Base-by-base conservation (phyloP, 1,140 invertebrate species). In the Coelopa frigida region DNA sequence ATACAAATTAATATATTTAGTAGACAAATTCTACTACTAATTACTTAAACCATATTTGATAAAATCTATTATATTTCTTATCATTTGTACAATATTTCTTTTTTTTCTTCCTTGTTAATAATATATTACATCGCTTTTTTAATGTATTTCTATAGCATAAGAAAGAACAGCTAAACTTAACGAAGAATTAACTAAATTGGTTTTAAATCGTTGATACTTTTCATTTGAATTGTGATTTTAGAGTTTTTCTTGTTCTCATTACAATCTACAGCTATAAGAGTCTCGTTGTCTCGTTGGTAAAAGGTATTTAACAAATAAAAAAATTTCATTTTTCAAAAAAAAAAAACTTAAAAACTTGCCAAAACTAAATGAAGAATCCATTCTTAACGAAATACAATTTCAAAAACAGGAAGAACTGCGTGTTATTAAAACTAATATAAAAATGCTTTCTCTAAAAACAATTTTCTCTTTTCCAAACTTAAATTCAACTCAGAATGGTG, bases 201-300 rank as follows among this genome's bases (percentile, higher is more conserved):
- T 15, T 15, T 38, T 12, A 15, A 18, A 18, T 15, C 12, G 36
- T 38, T 5, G 8, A 10, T 29, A 14, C 22, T 38, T 38, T 38
- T 15, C 18, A 18, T 38, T 15, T 38, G 17, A 21, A 36, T 10
- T 10, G 17, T 38, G 18, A 18, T 38, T 17, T 36, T 36, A 3
- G 22, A 38, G 22, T 12, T 15, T 18, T 10, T 12, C 17, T 18
- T 5, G n/a, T 15, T 18, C 36, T 18, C 18, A 5, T 15, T 18
- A 21, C 17, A 3, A 15, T 5, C 22, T 21, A 5, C 22, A 5
- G 17, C 32, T 40, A 21, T 43, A 48, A 31, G 61, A 65, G 61
- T 65, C 61, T 65, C 61, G 57, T 65, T 51, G 59, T 65, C 61
- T 65, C 61, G 52, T 62, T 57, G 50, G 49, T 52, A 49, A 44